Evolutionary conservation across 2,888 invertebrate species (phyloP), one percentile per base, ranked within the genome.

Genomic region (Heliconius ismenius): DNA sequence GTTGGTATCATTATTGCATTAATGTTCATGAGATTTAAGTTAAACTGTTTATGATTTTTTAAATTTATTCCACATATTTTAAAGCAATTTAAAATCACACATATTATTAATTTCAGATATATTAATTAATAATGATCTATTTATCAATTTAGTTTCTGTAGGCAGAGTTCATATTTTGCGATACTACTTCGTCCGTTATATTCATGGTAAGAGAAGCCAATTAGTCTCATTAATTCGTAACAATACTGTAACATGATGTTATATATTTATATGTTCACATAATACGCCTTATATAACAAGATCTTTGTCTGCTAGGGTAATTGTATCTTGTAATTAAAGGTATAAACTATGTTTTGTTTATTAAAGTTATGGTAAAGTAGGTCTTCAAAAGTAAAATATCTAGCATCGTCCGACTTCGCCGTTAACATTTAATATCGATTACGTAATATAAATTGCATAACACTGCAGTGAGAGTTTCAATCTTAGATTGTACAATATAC

Each of bases 391-490:
- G 43, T 15, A 28, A 69, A 77, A 49, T 67, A n/a, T 68, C 28
- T 68, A 63, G 67, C 49, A 73, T 63, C 68, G 76, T 63, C 65
- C 75, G 69, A 76, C 73, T 69, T 68, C 74, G 72, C 76, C 72
- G 76, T 80, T 78, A 80, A 79, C 80, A 81, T 81, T 78, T 81
- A 79, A 79, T 79, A 78, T 78, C 49, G 75, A 78, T 86, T 84
- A 83, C 84, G 88, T 88, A 92, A 92, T 87, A 83, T 77, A 70
- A 81, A 82, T 92, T 92, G 85, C 88, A 85, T 90, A 90, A 92
- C 77, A 69, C 81, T 79, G 80, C 83, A 86, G 91, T 87, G 92
- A 91, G 91, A 89, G 90, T 77, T 78, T 76, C 76, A 76, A 77
- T 79, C 86, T 83, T 78, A 84, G 83, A 83, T 83, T 85, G 81